Evolutionary conservation across 2,888 invertebrate genomes (phyloP).

Genomic region (Hypercompe scribonia): DNA sequence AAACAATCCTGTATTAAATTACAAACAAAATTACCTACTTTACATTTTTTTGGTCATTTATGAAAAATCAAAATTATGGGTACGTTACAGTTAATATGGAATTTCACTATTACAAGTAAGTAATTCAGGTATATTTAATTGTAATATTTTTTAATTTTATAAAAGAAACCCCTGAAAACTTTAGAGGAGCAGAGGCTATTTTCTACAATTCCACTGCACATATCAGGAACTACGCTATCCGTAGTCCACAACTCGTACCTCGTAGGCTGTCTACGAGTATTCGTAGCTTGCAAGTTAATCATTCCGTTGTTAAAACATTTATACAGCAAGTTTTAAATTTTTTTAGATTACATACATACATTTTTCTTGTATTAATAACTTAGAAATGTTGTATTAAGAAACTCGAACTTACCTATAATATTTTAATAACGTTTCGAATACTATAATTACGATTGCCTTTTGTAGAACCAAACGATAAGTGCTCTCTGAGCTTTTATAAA

Average conservation of each 20-base stretch:
- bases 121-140: no score
- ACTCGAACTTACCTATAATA: not conserved
- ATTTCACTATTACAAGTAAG: no score
- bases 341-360: not conserved
- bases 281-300: slow-evolving; percentile 52
- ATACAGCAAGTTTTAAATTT: slow-evolving; percentile 27
- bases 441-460: not conserved
- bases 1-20: no score
- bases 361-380: not conserved
- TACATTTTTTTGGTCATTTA: no score
- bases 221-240: slow-evolving; percentile 42
- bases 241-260: slow-evolving; percentile 37
- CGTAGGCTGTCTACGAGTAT: slow-evolving; percentile 54
- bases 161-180: no score
- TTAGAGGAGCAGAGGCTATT: no score
- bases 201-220: slow-evolving; percentile 26
- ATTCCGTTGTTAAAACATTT: slow-evolving; percentile 46
- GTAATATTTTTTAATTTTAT: no score
- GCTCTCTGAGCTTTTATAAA: not conserved
- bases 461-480: not conserved
- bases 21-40: no score
- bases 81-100: no score
- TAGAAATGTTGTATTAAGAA: no score
- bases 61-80: no score
- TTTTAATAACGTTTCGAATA: not conserved